phyloP scores from a whole-genome alignment of 2,888 invertebrate species.

The Tortricodes alternella region DNA sequence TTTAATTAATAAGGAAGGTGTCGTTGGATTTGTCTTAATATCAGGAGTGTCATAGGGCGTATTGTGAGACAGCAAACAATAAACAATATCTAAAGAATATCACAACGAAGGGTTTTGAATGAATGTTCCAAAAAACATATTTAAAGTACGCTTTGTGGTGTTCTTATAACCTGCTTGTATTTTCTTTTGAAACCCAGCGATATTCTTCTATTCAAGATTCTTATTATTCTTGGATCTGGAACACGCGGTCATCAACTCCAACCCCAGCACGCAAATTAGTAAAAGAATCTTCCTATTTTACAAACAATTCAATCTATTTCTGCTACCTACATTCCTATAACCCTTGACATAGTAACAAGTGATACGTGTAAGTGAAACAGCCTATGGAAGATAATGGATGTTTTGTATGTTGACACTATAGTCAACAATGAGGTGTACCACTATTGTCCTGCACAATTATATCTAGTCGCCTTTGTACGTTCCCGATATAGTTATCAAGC shows the following conservation, averaged over 20 bases:
- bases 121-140: no score
- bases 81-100: no score
- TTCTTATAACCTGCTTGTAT: no score
- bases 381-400: slow-evolving; percentile 15
- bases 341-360: slow-evolving; percentile 9
- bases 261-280: background rate
- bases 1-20: no score
- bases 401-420: slow-evolving; percentile 23
- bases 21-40: no score
- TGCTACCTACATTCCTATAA: background rate
- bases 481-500: slow-evolving; percentile 18
- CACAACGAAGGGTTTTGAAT: no score
- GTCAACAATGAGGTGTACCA: slow-evolving; percentile 1
- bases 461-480: slow-evolving; percentile 22
- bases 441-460: slow-evolving; percentile 25
- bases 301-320: background rate
- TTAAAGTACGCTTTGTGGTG: no score
- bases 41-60: no score
- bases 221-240: no score
- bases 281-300: background rate
- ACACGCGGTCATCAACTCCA: background rate
- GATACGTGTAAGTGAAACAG: slow-evolving; percentile 9
- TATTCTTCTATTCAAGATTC: no score
- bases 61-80: no score
- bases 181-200: no score